Evolutionary conservation across 2,888 invertebrate genomes (phyloP).

Genomic region (Spilosoma lubricipeda): DNA sequence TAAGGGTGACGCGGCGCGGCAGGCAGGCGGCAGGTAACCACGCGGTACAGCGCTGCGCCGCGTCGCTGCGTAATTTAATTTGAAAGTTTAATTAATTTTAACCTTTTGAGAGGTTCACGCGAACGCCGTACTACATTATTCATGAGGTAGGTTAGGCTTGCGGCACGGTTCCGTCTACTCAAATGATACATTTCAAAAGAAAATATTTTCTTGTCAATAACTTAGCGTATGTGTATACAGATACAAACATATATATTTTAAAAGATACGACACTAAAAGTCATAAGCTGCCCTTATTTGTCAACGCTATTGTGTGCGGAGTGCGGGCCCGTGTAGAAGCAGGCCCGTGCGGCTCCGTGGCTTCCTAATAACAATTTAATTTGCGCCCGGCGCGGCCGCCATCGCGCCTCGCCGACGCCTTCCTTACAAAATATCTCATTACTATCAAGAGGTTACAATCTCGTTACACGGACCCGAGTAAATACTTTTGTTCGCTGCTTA

Average conservation of each 20-base stretch:
- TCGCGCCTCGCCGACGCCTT: slow-evolving; percentile 5
- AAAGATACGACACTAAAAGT: background rate
- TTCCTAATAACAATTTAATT: slow-evolving; percentile 32
- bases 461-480: slow-evolving; percentile 18
- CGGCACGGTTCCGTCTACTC: slow-evolving; percentile 16
- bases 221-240: background rate
- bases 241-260: background rate
- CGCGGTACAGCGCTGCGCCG: slow-evolving; percentile 19
- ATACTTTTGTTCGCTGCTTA: slow-evolving; percentile 27
- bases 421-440: slow-evolving; percentile 42
- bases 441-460: slow-evolving; percentile 31
- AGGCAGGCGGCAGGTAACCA: slow-evolving; percentile 12
- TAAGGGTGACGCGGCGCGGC: background rate
- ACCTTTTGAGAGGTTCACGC: slow-evolving; percentile 60
- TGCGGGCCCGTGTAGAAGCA: background rate
- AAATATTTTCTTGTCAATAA: background rate
- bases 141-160: slow-evolving; percentile 33
- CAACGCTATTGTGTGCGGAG: slow-evolving; percentile 21
- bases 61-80: slow-evolving; percentile 66
- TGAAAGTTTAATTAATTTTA: slow-evolving; percentile 76
- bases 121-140: slow-evolving; percentile 52
- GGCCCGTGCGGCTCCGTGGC: background rate
- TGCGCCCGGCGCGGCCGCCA: slow-evolving; percentile 4
- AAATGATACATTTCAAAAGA: background rate
- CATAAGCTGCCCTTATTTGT: slow-evolving; percentile 1